Evolutionary conservation across 1,140 invertebrate species (phyloP).

Genomic region (Ladona fulva): DNA sequence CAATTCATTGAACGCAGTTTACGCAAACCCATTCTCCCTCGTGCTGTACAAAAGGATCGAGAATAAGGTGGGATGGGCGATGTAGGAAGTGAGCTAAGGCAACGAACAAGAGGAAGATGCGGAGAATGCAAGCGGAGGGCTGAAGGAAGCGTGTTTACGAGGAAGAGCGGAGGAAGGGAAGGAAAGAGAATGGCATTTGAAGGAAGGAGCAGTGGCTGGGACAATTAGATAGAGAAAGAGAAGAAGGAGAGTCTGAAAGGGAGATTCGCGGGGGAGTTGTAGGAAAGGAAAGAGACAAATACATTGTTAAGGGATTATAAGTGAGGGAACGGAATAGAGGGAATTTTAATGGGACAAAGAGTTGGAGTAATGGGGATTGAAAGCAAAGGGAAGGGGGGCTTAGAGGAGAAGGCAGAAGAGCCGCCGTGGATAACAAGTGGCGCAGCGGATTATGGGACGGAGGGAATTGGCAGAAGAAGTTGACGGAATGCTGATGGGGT

Average conservation of each 20-base stretch:
- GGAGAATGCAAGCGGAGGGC: not conserved
- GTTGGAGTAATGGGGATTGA: not conserved
- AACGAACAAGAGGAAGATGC: not conserved
- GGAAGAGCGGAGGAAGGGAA: not conserved
- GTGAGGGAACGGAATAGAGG: not conserved
- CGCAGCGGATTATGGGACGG: not conserved
- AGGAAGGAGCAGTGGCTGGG: not conserved
- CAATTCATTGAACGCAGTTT: too few relatives aligned
- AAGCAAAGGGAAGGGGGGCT: not conserved
- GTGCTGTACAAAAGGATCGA: too few relatives aligned
- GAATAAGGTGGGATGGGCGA: not conserved
- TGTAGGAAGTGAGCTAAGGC: not conserved
- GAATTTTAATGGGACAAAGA: slow-evolving; percentile 10
- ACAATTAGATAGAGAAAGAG: not conserved
- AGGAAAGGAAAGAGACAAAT: not conserved
- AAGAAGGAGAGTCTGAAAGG: not conserved
- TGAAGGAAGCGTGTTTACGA: not conserved
- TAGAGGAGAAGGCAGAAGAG: not conserved
- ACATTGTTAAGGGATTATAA: slow-evolving; percentile 10
- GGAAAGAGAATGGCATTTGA: not conserved
- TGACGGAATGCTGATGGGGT: not conserved
- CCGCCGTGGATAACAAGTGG: not conserved
- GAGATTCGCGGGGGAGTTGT: not conserved
- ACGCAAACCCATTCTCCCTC: too few relatives aligned
- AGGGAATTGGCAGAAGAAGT: not conserved